These are phyloP conservation scores for Enteromius trimaculatus DNA, from an alignment of 2,797 vertebrate species.

Conservation along the genomic window DNA sequence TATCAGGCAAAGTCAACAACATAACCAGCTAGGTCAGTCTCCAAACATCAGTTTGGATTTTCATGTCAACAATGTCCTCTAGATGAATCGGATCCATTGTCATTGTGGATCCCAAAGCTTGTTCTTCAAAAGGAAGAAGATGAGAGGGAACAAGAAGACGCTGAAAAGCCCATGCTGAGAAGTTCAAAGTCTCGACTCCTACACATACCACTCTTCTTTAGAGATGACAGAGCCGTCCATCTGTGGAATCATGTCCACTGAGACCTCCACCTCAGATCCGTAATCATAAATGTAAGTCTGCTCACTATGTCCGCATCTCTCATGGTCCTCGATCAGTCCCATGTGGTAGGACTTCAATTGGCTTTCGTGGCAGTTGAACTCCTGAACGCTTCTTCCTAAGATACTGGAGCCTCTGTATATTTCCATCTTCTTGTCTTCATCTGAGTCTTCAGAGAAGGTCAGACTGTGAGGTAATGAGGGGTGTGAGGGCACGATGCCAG, in stretches of 20 bases:
- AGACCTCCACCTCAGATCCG: conserved; percentile 84
- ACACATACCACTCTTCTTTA: conserved; percentile 93
- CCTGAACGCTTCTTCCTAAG: conserved; percentile 80
- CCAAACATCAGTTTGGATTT: neutral
- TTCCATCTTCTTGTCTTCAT: conserved; percentile 83
- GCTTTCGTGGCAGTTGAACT: conserved; percentile 73
- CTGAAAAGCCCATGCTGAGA: conserved; percentile 16
- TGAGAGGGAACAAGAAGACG: neutral
- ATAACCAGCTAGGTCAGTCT: neutral
- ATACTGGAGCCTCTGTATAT: conserved; percentile 75
- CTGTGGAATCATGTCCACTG: conserved; percentile 87
- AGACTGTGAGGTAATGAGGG: conserved; percentile 82
- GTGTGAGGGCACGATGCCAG: conserved; percentile 76
- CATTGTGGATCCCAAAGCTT: conserved; percentile 5
- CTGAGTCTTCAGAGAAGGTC: conserved; percentile 83
- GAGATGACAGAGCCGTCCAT: conserved; percentile 88
- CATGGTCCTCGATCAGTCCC: conserved; percentile 74
- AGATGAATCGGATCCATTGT: neutral
- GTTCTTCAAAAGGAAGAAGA: neutral
- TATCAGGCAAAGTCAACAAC: neutral
- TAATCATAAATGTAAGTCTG: conserved; percentile 85
- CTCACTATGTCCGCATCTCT: conserved; percentile 75
- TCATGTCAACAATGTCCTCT: neutral
- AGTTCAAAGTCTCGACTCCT: conserved; percentile 54
- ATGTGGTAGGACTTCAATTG: conserved; percentile 83